Percentiles rank a stretch among this genome's conserved stretches.
Evolutionary conservation across 2,113 vertebrate species (phyloP).

Genomic region (Chaenocephalus aceratus): DNA sequence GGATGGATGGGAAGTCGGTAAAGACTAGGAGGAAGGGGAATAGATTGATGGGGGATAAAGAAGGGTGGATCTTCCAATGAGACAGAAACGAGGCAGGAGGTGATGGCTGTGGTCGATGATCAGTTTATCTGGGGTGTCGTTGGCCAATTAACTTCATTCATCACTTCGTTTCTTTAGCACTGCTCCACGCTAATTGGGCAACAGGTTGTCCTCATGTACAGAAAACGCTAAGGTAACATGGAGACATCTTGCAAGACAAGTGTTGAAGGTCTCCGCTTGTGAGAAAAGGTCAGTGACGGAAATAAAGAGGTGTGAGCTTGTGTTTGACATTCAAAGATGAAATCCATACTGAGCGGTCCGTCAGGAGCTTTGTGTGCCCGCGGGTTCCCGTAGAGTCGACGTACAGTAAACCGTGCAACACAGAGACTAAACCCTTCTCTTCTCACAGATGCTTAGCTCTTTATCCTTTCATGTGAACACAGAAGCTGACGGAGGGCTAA

Average conservation of each 20-base stretch:
- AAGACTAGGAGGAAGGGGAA: too few species aligned
- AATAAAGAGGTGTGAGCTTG: neutral
- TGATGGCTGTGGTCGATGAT: too few species aligned
- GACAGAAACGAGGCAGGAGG: too few species aligned
- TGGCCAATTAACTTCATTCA: too few species aligned
- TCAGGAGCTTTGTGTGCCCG: slow-evolving; percentile 9
- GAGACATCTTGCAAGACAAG: neutral
- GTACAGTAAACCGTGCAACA: slow-evolving; percentile 12
- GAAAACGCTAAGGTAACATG: neutral
- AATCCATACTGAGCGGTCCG: slow-evolving; percentile 2
- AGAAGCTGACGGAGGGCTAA: slow-evolving; percentile 2
- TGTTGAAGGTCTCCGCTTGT: neutral
- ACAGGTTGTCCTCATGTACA: neutral
- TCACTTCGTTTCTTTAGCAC: too few species aligned
- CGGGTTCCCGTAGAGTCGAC: neutral
- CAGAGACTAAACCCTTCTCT: slow-evolving; percentile 22
- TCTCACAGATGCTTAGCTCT: neutral
- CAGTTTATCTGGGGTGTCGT: too few species aligned
- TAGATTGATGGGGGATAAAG: too few species aligned
- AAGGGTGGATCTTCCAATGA: too few species aligned
- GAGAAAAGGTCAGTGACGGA: neutral
- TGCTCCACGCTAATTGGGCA: too few species aligned
- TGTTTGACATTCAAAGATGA: slow-evolving; percentile 44
- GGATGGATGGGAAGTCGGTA: too few species aligned
- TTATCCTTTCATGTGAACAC: neutral